phyloP scores from a whole-genome alignment of 2,797 vertebrate genomes.

The Scomberomorus guttatus region DNA sequence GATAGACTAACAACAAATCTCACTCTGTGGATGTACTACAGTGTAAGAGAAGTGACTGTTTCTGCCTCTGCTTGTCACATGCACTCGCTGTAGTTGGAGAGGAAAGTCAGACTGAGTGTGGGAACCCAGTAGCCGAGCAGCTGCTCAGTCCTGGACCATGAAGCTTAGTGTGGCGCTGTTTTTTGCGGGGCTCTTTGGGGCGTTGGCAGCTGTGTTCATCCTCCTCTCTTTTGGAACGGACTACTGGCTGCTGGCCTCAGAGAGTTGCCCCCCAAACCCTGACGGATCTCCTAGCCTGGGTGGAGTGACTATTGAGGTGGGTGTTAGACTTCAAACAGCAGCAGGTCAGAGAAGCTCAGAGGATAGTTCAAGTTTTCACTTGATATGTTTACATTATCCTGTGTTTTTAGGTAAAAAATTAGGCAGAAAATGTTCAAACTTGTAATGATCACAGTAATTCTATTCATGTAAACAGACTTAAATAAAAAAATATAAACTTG shows the following conservation, averaged over 20 bases:
- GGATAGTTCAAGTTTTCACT: background rate
- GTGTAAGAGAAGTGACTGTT: constrained; percentile 35
- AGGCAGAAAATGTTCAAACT: background rate
- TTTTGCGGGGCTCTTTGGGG: constrained; percentile 96
- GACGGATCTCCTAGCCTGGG: constrained; percentile 9
- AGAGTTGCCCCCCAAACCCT: constrained; percentile 83
- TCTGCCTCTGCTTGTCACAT: constrained; percentile 58
- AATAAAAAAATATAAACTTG: background rate
- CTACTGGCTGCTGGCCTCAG: constrained; percentile 95
- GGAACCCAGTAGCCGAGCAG: constrained; percentile 30
- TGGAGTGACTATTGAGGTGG: constrained; percentile 58
- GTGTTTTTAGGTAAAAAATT: background rate
- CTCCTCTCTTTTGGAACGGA: constrained; percentile 96
- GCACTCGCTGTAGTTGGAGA: constrained; percentile 46
- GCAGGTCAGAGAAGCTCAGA: constrained; percentile 4
- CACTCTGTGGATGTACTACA: constrained; percentile 43
- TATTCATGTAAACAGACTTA: background rate
- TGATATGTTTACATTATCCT: background rate
- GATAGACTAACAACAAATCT: constrained; percentile 8
- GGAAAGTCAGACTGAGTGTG: constrained; percentile 43
- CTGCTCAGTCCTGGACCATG: constrained; percentile 82
- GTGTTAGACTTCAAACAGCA: constrained; percentile 36
- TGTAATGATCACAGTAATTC: background rate
- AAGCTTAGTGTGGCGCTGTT: constrained; percentile 93
- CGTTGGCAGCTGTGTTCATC: constrained; percentile 91